Evolutionary conservation across 2,888 invertebrate species (phyloP).

Genomic region (Caenorhabditis plicata): DNA sequence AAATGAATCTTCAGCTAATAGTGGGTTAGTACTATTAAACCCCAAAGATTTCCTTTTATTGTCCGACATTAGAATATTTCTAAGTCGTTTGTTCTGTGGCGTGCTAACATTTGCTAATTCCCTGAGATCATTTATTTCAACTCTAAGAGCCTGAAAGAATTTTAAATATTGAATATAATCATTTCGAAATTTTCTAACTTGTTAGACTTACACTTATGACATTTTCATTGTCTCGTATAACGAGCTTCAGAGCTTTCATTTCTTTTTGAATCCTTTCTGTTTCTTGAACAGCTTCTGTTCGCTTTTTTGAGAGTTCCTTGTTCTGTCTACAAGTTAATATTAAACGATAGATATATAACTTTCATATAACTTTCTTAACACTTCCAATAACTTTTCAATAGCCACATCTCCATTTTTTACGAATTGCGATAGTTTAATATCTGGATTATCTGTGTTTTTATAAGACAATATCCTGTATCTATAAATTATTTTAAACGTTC

Average conservation of each 20-base stretch:
- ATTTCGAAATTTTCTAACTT: not conserved
- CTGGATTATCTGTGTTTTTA: conserved; percentile 4
- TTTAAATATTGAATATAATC: not conserved
- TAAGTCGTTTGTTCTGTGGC: conserved; percentile 15
- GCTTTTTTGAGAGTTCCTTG: conserved; percentile 8
- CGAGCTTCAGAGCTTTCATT: not conserved
- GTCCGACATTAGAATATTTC: conserved; percentile 5
- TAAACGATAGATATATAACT: not conserved
- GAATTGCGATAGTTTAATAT: conserved; percentile 10
- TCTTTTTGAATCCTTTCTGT: conserved; percentile 4
- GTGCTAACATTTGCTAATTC: conserved; percentile 14
- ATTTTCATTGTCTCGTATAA: not conserved
- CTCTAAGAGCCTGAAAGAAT: not conserved
- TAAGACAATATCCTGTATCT: conserved; percentile 15
- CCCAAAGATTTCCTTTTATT: conserved; percentile 22
- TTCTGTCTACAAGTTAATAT: conserved; percentile 11
- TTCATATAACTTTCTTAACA: conserved; percentile 11
- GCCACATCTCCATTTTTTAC: conserved; percentile 11
- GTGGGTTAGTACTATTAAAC: conserved; percentile 22
- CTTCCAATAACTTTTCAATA: conserved; percentile 15
- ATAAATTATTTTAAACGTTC: not conserved
- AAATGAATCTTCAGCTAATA: too few relatives aligned
- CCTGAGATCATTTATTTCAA: conserved; percentile 3
- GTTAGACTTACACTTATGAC: not conserved
- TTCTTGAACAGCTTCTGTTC: conserved; percentile 7